Evolutionary conservation across 2,113 vertebrate genomes (phyloP), one percentile per base, ranked within the genome.

Genomic region (Lanius collurio): DNA sequence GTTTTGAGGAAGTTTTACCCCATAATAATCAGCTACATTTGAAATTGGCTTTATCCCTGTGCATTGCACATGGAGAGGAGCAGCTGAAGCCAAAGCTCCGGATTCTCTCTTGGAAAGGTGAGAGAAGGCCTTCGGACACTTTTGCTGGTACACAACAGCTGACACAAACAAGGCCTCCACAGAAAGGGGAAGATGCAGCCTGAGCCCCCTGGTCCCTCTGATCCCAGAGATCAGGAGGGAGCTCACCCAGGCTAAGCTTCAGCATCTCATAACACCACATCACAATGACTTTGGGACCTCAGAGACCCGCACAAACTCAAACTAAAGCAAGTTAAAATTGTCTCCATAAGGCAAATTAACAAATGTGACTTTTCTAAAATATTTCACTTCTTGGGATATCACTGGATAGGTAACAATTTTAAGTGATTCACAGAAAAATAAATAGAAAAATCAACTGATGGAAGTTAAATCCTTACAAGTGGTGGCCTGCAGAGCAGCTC

Each of bases 211-310:
- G 50, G 9, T 42, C 49, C 52, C 73, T 35, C 56, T 12, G 46
- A 11, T 30, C 39, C 27, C 28, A 9, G 37, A 15, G 70, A 31
- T 5, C 35, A 37, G 68, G 30, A 33, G 16, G 3, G 23, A 18
- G 55, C 81, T 57, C 47, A 2, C 10, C 56, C 19, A 33, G 13
- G 18, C 30, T 0, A 1, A 14, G 3, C 57, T n/a, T 30, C 57
- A 71, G 37, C 44, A 60, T 47, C 84, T 46, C 22, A 0, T 1
- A 56, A 11, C 1, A 11, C 11, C 60, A 12, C 17, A 20, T 0
- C 65, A 46, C 46, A 23, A 1, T 0, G 11, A 10, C 28, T 50
- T 20, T 4, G 12, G 24, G 33, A 15, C 53, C 56, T 46, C 74
- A 69, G 4, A 73, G 9, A 17, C 33, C 57, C 46, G 13, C 3